These are phyloP conservation scores for Chloroceryle aenea DNA, from an alignment of 2,113 vertebrate genomes.

Conservation along the genomic window DNA sequence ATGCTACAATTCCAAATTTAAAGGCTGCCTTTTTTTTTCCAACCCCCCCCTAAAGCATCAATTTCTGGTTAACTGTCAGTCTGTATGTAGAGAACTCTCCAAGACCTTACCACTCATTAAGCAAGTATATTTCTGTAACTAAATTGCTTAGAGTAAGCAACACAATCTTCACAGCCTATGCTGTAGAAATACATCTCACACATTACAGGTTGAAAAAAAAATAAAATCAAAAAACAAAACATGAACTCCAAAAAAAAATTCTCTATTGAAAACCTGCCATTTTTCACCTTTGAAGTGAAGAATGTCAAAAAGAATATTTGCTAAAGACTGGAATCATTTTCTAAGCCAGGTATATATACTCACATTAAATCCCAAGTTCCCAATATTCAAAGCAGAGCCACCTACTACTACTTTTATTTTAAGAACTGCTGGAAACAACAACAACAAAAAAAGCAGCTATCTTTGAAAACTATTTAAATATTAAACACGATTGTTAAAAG, in stretches of 20 bases:
- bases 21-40: neutral
- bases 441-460: constrained; percentile 22
- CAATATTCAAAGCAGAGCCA: neutral
- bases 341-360: neutral
- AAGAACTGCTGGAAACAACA: constrained; percentile 8
- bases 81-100: neutral
- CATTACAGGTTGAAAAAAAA: neutral
- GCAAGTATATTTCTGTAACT: neutral
- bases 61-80: neutral
- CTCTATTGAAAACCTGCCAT: neutral
- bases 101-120: neutral
- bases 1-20: neutral
- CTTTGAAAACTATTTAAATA: constrained; percentile 39
- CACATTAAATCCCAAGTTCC: neutral
- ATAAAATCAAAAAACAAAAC: neutral
- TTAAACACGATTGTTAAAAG: neutral
- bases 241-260: neutral
- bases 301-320: neutral
- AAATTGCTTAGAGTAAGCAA: neutral
- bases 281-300: neutral
- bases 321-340: neutral
- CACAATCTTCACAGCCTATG: neutral
- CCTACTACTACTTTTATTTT: constrained; percentile 5
- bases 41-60: neutral
- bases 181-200: neutral